Base-by-base conservation (phyloP, 2,113 vertebrate genomes). In the Carassius auratus region DNA sequence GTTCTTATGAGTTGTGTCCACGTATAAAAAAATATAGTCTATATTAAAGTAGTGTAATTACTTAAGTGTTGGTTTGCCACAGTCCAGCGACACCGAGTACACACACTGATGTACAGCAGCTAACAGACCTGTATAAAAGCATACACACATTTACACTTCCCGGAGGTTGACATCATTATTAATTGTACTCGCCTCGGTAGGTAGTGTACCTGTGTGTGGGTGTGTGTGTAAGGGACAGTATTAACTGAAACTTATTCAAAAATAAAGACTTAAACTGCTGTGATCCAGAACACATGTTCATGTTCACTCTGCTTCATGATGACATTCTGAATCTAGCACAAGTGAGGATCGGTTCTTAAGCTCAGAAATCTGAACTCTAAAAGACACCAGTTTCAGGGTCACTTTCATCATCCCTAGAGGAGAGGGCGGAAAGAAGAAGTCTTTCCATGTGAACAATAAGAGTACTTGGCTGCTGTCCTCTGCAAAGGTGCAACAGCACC, bases 1-100 rank as follows among this genome's bases (percentile, higher is more conserved):
- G 93, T 95, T 93, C 93, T 93, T 93, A 94, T 91, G 91, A 94
- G 92, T 93, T 94, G 93, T 94, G 92, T 93, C 93, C 91, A 89
- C 90, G 92, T 94, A 91, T 89, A 13, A 93, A 92, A 76, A 74
- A 88, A 87, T 92, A 91, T 91, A 94, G 92, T 92, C 91, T 93
- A 93, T 93, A 93, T 95, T 92, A 91, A 93, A 93, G 88, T 91
- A 89, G 88, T 92, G 88, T 90, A 91, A 92, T 89, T 90, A 89
- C 90, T 86, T 85, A 90, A 90, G 89, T 91, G 77, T 84, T 89
- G 91, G 90, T 93, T 92, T 92, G 93, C 93, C 90, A 91, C 90
- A 87, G 88, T 87, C 87, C 87, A 92, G 92, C 91, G 91, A 92
- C 57, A 89, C 91, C 17, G 45, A 76, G 55, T 59, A 92, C 87